Evolutionary conservation across 1,140 invertebrate species (phyloP).

Genomic region (Rhyacophila brunnea): DNA sequence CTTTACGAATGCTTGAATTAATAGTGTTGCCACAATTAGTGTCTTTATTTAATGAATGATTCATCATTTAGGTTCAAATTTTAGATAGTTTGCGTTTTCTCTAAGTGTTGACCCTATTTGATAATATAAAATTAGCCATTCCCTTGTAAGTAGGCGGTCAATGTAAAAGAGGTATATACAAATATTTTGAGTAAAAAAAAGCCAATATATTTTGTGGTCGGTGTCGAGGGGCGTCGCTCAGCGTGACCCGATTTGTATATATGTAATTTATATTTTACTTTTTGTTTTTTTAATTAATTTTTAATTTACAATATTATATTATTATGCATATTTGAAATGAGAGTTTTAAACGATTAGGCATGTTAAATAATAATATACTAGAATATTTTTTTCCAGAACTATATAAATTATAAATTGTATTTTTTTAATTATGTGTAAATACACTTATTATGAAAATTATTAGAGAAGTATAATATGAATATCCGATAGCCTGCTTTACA

Average conservation of each 20-base stretch:
- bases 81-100: too few species aligned
- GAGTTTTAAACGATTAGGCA: constrained; percentile 27
- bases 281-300: constrained; percentile 33
- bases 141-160: constrained; percentile 27
- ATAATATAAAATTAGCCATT: constrained; percentile 32
- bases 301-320: constrained; percentile 30
- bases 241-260: constrained; percentile 29
- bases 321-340: constrained; percentile 22
- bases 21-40: too few species aligned
- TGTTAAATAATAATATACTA: constrained; percentile 30
- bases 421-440: constrained; percentile 36
- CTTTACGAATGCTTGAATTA: too few species aligned
- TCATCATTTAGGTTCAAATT: too few species aligned
- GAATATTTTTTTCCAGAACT: constrained; percentile 36
- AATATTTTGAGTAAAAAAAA: constrained; percentile 27
- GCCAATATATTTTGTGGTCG: constrained; percentile 28
- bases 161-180: constrained; percentile 21
- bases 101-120: neutral
- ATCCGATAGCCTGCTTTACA: too few species aligned
- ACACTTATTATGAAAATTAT: constrained; percentile 24
- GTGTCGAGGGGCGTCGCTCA: neutral
- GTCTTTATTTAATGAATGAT: too few species aligned
- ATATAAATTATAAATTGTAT: constrained; percentile 34
- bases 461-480: constrained; percentile 25
- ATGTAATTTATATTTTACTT: constrained; percentile 35